Conservation (phyloP, 92 coral and sea anemone species). For the Chrysogorgia sp. region DNA sequence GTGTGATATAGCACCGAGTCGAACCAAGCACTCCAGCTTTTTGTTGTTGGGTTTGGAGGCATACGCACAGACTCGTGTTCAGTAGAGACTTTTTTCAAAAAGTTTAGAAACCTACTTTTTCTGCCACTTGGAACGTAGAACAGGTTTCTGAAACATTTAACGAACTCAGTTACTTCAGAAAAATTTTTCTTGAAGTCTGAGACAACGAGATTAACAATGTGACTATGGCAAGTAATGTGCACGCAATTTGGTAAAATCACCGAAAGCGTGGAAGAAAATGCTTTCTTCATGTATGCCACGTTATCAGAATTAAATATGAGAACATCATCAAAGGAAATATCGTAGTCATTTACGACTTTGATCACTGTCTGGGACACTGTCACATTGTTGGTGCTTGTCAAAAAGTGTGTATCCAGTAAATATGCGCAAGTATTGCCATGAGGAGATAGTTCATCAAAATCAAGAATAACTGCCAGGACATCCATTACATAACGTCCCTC, state of each 20-base stretch:
- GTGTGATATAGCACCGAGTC: constrained; percentile 47
- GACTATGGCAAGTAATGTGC: constrained; percentile 70
- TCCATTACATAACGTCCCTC: constrained; percentile 50
- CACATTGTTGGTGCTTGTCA: constrained; percentile 42
- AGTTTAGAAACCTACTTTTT: constrained; percentile 58
- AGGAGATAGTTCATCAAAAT: constrained; percentile 55
- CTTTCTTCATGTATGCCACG: constrained; percentile 71
- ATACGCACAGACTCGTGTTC: constrained; percentile 35
- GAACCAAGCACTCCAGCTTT: too few relatives aligned
- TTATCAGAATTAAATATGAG: constrained; percentile 66
- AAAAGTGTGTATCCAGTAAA: constrained; percentile 54
- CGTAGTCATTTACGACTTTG: constrained; percentile 53
- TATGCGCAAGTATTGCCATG: constrained; percentile 48
- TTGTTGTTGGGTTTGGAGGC: constrained; percentile 70
- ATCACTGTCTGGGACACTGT: constrained; percentile 47
- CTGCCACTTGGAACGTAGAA: constrained; percentile 65
- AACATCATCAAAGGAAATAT: constrained; percentile 63
- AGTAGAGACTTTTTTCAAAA: constrained; percentile 37
- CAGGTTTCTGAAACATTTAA: constrained; percentile 64
- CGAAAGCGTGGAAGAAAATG: constrained; percentile 60
- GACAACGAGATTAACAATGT: constrained; percentile 69
- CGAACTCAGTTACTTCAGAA: constrained; percentile 58
- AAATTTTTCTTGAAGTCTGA: constrained; percentile 65
- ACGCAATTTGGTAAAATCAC: constrained; percentile 55
- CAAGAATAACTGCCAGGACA: constrained; percentile 53